Percentiles rank a stretch among this genome's conserved stretches.
These are phyloP conservation scores for Drosophila robusta DNA, from an alignment of 2,888 invertebrate species.

Conservation along the genomic window DNA sequence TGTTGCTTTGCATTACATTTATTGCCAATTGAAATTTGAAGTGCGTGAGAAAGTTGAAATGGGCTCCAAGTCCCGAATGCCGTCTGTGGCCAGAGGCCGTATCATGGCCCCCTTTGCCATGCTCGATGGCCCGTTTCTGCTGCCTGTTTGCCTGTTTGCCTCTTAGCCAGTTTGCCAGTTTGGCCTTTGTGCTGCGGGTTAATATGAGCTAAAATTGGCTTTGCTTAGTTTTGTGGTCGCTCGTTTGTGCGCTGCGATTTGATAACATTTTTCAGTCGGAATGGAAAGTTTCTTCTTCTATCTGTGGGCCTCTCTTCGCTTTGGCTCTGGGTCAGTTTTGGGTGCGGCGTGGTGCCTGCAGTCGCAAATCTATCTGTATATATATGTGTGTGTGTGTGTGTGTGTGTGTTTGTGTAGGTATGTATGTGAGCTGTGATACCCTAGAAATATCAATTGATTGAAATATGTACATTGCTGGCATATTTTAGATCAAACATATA, in stretches of 20 bases:
- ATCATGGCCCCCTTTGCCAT: slow-evolving; percentile 45
- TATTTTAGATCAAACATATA: neutral
- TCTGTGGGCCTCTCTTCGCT: slow-evolving; percentile 44
- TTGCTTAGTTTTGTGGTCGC: slow-evolving; percentile 80
- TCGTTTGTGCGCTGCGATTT: slow-evolving; percentile 79
- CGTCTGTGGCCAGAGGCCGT: slow-evolving; percentile 63
- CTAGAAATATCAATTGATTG: slow-evolving; percentile 22
- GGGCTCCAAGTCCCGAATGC: slow-evolving; percentile 53
- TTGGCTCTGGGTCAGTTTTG: slow-evolving; percentile 49
- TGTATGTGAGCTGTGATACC: slow-evolving; percentile 12
- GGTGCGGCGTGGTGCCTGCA: slow-evolving; percentile 42
- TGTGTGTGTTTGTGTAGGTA: slow-evolving; percentile 1
- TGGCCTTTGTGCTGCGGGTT: slow-evolving; percentile 80
- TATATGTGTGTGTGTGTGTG: neutral
- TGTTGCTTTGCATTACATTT: slow-evolving; percentile 85
- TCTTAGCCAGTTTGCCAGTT: slow-evolving; percentile 51
- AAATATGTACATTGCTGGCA: slow-evolving; percentile 13
- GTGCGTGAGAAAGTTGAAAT: slow-evolving; percentile 84
- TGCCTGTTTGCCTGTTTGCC: slow-evolving; percentile 44
- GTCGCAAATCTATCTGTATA: slow-evolving; percentile 5
- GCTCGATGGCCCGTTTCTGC: slow-evolving; percentile 37
- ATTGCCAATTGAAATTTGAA: slow-evolving; percentile 85
- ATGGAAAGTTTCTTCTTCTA: slow-evolving; percentile 69
- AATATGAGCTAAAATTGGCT: slow-evolving; percentile 81
- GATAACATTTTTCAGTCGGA: slow-evolving; percentile 77